Evolutionary conservation across 2,113 vertebrate genomes (phyloP).

Genomic region (Rhinichthys klamathensis): DNA sequence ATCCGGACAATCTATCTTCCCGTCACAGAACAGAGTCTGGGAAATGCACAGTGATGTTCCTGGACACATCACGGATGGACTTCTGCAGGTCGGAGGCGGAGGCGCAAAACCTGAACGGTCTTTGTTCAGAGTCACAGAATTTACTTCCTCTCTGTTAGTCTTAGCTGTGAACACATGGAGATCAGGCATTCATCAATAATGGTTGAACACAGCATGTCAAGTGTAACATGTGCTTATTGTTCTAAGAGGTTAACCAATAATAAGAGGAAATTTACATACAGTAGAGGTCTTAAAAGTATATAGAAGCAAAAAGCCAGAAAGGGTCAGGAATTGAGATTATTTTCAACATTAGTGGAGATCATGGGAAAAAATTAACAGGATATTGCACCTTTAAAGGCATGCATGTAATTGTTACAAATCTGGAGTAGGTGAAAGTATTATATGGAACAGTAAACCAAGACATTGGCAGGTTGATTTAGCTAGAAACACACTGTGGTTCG

Average conservation of each 20-base stretch:
- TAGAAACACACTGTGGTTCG: too few relatives aligned
- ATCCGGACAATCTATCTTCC: slow-evolving; percentile 81
- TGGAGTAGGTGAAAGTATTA: too few relatives aligned
- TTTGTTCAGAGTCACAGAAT: not conserved
- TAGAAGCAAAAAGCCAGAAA: too few relatives aligned
- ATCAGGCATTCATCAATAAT: not conserved
- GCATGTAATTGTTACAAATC: not conserved
- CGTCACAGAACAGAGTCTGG: slow-evolving; percentile 77
- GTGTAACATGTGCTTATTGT: too few relatives aligned
- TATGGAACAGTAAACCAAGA: too few relatives aligned
- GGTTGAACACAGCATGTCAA: too few relatives aligned
- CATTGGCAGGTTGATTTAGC: too few relatives aligned
- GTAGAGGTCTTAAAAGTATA: too few relatives aligned
- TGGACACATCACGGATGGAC: slow-evolving; percentile 70
- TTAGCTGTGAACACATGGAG: slow-evolving; percentile 13
- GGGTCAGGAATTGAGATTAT: not conserved
- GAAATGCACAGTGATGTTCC: slow-evolving; percentile 75
- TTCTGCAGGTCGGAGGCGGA: slow-evolving; percentile 64
- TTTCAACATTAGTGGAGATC: not conserved
- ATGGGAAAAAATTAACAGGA: not conserved
- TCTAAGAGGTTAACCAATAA: not conserved
- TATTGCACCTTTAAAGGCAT: not conserved
- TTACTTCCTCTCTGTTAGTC: not conserved
- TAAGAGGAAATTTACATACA: too few relatives aligned
- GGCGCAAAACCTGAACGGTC: not conserved